phyloP scores from a whole-genome alignment of 2,113 vertebrate genomes.

The Shinisaurus crocodilurus region DNA sequence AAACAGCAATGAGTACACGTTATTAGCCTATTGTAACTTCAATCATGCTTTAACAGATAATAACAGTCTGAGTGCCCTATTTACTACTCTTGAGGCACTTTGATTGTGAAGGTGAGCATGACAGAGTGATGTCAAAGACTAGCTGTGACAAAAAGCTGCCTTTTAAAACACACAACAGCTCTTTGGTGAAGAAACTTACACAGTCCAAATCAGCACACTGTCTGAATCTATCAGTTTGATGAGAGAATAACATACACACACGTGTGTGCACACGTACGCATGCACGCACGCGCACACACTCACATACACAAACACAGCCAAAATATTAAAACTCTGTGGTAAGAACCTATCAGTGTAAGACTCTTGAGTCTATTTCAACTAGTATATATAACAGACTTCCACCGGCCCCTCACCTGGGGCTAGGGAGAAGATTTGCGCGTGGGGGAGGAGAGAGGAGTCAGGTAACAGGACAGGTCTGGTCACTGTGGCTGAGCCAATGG shows the following conservation, averaged over 20 bases:
- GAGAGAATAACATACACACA: background rate
- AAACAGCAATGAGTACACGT: conserved; percentile 53
- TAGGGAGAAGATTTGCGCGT: too few species aligned
- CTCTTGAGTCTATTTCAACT: background rate
- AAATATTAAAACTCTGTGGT: background rate
- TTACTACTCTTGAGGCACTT: conserved; percentile 2
- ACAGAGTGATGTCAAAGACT: background rate
- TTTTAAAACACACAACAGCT: background rate
- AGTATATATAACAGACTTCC: too few species aligned
- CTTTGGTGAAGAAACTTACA: background rate
- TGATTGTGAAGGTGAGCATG: conserved; percentile 1
- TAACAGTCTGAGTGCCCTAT: conserved; percentile 53
- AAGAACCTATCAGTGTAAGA: too few species aligned
- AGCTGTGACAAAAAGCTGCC: background rate
- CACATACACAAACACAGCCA: background rate
- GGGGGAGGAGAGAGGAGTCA: too few species aligned
- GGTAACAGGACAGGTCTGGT: too few species aligned
- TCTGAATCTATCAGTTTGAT: background rate
- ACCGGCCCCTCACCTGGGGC: too few species aligned
- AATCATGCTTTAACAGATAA: conserved; percentile 63
- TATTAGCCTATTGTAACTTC: conserved; percentile 66
- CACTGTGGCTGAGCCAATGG: too few species aligned
- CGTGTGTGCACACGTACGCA: too few species aligned
- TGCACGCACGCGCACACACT: background rate
- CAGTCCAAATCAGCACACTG: background rate